Evolutionary conservation across 2,888 invertebrate species (phyloP), one percentile per base, ranked within the genome.

Genomic region (Gastrophysa polygoni): DNA sequence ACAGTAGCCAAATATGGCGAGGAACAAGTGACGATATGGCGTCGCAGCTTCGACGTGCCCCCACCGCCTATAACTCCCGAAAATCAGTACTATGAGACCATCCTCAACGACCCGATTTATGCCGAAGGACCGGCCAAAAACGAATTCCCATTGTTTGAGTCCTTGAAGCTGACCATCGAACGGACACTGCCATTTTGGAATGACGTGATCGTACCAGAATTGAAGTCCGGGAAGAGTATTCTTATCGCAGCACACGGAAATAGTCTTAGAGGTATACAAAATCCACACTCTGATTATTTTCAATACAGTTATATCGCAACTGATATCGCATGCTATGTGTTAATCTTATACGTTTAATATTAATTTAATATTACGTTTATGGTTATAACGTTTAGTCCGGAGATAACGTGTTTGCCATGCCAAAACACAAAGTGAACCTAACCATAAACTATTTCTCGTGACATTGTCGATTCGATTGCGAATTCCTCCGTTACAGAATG

Each of bases 111-210:
- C 78, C 84, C 89, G 0, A 87, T 91, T 59, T 93, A 93, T 71
- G 86, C 86, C 7, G 87, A 89, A 68, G 91, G 90, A 0, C 91
- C 91, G 66, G 82, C 84, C 0, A 82, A 84, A 2, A 88, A 88
- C 1, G 87, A 92, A 71, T 93, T 95, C 77, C 95, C 95, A 0
- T 89, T 87, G 84, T 89, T 87, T 68, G 95, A 95, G 80, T 93
- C 94, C 17, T 82, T 95, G 59, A 91, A 93, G 76, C 83, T 93
- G 52, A 92, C 93, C 1, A 91, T 93, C 79, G 88, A 88, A 64
- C 86, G 95, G 50, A 92, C 93, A 1, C 82, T 92, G 69, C 96
- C 96, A 0, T 94, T 91, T 77, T 96, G 95, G 91, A 91, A 94
- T 78, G 83, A 92, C 76, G 86, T 88, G 46, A 89, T 98, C 81